These are phyloP conservation scores for Copidosoma aretas DNA, from an alignment of 2,888 invertebrate species.

Conservation along the genomic window DNA sequence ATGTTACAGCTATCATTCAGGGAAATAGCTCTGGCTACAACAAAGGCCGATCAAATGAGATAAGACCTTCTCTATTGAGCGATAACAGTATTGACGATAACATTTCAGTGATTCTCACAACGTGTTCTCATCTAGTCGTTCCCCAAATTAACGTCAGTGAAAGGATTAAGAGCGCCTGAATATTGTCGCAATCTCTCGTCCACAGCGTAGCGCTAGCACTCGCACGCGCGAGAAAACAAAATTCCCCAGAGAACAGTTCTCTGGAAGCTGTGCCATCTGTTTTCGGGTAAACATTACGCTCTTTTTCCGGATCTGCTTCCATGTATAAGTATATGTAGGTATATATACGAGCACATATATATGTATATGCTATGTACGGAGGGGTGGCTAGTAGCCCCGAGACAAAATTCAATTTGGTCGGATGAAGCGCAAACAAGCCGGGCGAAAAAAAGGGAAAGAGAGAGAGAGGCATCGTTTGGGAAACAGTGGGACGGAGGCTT, in stretches of 20 bases:
- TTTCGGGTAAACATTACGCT: conserved; percentile 57
- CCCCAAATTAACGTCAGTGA: conserved; percentile 37
- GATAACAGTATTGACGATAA: no score
- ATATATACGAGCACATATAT: background rate
- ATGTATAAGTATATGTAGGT: background rate
- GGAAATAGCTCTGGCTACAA: no score
- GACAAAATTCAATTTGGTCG: conserved; percentile 58
- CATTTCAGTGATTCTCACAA: no score
- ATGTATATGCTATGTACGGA: background rate
- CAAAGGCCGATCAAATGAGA: no score
- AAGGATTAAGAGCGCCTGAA: conserved; percentile 53
- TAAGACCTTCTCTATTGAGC: no score
- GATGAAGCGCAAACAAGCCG: conserved; percentile 56
- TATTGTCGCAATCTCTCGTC: conserved; percentile 14
- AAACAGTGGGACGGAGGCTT: background rate
- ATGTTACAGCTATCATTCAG: no score
- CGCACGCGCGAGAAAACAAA: background rate
- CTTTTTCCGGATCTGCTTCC: conserved; percentile 27
- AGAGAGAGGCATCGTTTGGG: background rate
- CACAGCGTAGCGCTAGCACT: conserved; percentile 49
- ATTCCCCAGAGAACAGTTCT: conserved; percentile 25
- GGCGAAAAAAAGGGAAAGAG: conserved; percentile 22
- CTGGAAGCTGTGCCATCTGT: conserved; percentile 56
- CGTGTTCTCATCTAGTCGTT: no score
- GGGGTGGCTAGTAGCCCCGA: conserved; percentile 46